phyloP scores from a whole-genome alignment of 1,140 invertebrate genomes.

The Samia ricini region DNA sequence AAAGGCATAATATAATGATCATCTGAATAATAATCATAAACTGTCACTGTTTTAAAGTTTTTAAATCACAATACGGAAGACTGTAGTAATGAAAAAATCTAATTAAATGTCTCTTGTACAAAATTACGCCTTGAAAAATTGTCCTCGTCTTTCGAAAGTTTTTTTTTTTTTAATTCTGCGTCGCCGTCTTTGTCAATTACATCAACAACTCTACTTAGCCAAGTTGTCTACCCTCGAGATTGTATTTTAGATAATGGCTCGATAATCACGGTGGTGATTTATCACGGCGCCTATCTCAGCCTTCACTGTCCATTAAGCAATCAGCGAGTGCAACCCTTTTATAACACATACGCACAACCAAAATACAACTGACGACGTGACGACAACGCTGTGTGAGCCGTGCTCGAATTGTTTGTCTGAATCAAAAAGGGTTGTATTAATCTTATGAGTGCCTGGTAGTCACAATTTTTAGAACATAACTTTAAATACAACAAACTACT shows the following conservation, averaged over 20 bases:
- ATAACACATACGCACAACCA: constrained; percentile 27
- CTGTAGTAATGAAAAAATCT: background rate
- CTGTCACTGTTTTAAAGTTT: background rate
- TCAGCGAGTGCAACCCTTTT: constrained; percentile 63
- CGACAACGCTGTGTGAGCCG: background rate
- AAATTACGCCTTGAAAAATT: background rate
- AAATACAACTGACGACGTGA: constrained; percentile 1
- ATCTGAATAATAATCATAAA: too few relatives aligned
- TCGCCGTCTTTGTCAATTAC: constrained; percentile 25
- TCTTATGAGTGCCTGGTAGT: background rate
- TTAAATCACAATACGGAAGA: background rate
- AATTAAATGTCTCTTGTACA: background rate
- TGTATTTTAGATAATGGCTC: constrained; percentile 72
- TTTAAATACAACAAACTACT: background rate
- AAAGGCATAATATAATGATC: too few relatives aligned
- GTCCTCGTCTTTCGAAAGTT: background rate
- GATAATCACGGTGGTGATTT: constrained; percentile 72
- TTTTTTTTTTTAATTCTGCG: background rate
- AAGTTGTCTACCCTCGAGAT: constrained; percentile 60
- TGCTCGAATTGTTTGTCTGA: background rate
- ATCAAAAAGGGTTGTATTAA: background rate
- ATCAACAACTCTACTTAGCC: constrained; percentile 45
- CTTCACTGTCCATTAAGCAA: constrained; percentile 75
- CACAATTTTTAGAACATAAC: background rate
- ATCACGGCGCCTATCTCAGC: constrained; percentile 65